Evolutionary conservation across 2,888 invertebrate species (phyloP).

Genomic region (Dendrolimus pini): DNA sequence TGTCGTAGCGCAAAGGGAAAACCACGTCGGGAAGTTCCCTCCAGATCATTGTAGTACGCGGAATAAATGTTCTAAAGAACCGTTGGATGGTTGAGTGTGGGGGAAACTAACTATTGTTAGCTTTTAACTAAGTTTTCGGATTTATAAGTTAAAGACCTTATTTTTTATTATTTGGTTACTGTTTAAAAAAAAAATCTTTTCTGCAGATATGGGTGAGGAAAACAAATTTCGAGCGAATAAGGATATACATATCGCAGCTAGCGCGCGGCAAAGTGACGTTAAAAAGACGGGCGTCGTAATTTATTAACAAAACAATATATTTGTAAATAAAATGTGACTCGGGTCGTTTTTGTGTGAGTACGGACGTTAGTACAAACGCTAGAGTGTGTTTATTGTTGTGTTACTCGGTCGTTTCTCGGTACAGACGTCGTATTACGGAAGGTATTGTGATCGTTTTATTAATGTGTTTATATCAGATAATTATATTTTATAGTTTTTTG

Average conservation of each 20-base stretch:
- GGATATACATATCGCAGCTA: slow-evolving; percentile 89
- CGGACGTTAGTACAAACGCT: slow-evolving; percentile 7
- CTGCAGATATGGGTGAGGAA: slow-evolving; percentile 94
- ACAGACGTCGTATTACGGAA: no score
- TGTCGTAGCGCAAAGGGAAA: no score
- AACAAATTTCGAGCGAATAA: slow-evolving; percentile 82
- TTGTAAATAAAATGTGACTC: slow-evolving; percentile 17
- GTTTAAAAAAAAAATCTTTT: no score
- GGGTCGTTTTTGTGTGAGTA: slow-evolving; percentile 15
- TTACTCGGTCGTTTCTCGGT: neutral
- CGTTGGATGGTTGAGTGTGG: no score
- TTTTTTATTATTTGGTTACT: no score
- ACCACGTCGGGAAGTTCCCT: no score
- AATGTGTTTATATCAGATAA: neutral
- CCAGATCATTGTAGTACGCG: no score
- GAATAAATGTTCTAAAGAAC: no score
- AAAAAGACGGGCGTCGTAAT: slow-evolving; percentile 87
- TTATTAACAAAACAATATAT: slow-evolving; percentile 7
- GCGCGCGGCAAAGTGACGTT: slow-evolving; percentile 92
- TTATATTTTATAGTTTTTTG: slow-evolving; percentile 2
- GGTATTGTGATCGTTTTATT: neutral
- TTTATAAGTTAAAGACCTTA: no score
- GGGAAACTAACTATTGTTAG: no score
- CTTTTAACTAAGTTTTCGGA: no score
- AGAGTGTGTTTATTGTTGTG: slow-evolving; percentile 6